Conservation (phyloP, 2,113 vertebrate genomes). For the Tetrax tetrax region DNA sequence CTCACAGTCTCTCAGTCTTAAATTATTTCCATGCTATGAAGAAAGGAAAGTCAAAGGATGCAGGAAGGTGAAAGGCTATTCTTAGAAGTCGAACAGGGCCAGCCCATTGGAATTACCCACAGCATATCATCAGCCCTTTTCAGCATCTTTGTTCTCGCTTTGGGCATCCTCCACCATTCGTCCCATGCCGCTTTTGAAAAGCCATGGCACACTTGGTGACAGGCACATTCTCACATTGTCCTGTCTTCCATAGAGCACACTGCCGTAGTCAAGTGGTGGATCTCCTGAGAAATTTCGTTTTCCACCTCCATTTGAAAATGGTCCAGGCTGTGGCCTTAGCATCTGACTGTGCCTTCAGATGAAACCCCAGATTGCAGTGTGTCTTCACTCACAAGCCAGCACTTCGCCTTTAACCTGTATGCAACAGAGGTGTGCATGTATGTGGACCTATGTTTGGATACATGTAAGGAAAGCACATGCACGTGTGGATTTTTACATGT, state of each 20-base stretch:
- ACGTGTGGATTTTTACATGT: background rate
- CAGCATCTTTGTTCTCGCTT: background rate
- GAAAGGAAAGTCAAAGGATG: background rate
- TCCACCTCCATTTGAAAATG: background rate
- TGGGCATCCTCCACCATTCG: background rate
- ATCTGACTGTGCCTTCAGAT: background rate
- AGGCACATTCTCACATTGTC: background rate
- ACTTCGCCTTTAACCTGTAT: background rate
- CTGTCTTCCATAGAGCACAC: background rate
- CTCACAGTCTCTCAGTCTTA: background rate
- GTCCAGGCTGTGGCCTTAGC: background rate
- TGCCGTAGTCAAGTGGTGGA: background rate
- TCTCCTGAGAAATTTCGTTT: background rate
- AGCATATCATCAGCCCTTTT: background rate
- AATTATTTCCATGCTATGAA: background rate
- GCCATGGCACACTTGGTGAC: background rate
- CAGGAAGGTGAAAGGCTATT: background rate
- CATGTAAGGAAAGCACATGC: background rate
- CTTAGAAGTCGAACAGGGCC: background rate
- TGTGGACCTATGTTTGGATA: background rate
- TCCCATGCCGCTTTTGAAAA: background rate
- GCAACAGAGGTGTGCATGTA: accelerated
- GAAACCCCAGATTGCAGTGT: background rate
- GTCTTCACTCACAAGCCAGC: background rate
- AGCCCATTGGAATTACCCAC: background rate